phyloP scores from a whole-genome alignment of 2,888 invertebrate genomes.

The Caenorhabditis wallacei region DNA sequence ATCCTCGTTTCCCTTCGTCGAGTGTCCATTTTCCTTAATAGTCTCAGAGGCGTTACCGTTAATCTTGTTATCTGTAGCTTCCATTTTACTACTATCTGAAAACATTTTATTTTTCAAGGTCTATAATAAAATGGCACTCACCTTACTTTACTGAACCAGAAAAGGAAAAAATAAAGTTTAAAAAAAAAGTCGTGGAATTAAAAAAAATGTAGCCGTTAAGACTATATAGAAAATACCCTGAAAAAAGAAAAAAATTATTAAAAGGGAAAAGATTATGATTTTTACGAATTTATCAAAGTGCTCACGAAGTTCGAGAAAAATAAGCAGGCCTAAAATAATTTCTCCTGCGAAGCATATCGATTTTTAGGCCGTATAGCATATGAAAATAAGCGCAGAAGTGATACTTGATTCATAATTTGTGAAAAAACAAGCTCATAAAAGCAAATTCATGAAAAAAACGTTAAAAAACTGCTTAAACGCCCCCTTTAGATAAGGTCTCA shows the following conservation, averaged over 20 bases:
- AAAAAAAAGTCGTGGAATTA: conserved; percentile 70
- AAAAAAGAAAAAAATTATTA: conserved; percentile 55
- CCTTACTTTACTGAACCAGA: conserved; percentile 70
- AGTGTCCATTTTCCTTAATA: conserved; percentile 76
- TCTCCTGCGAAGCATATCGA: not conserved
- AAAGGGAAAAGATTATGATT: not conserved
- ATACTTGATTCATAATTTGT: not conserved
- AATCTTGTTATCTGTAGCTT: conserved; percentile 74
- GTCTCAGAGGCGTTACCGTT: conserved; percentile 72
- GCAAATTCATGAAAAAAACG: conserved; percentile 31
- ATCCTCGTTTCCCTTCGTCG: conserved; percentile 78
- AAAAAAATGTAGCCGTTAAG: conserved; percentile 74
- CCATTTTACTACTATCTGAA: conserved; percentile 68
- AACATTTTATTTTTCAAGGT: not conserved
- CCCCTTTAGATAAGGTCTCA: conserved; percentile 15
- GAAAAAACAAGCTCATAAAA: not conserved
- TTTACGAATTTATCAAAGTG: not conserved
- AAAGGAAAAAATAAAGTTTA: conserved; percentile 65
- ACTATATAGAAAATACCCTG: conserved; percentile 80
- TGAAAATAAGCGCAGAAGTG: not conserved
- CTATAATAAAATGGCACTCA: conserved; percentile 14
- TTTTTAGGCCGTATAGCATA: not conserved
- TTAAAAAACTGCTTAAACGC: conserved; percentile 13
- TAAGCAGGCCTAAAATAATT: conserved; percentile 35
- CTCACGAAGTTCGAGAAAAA: conserved; percentile 10